Conservation (phyloP, 2,113 vertebrate species). For the Struthio camelus region DNA sequence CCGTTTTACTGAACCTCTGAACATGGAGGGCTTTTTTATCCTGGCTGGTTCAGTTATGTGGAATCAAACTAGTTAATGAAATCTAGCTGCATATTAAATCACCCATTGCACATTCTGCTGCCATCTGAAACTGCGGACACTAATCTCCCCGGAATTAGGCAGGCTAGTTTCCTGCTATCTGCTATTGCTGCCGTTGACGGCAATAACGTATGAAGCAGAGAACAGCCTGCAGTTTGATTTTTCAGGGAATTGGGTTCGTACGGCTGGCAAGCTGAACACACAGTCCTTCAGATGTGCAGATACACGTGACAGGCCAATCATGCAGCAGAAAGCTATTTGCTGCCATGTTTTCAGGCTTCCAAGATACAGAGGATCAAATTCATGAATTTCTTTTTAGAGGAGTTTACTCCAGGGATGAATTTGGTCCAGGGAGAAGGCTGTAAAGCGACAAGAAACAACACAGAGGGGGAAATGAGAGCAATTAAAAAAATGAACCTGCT, state of each 20-base stretch:
- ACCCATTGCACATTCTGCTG: neutral
- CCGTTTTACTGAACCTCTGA: neutral
- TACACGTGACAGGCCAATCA: slow-evolving; percentile 4
- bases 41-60: neutral
- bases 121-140: neutral
- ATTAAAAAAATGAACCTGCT: slow-evolving; percentile 69
- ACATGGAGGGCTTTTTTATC: neutral
- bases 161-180: neutral
- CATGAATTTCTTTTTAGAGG: neutral
- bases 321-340: slow-evolving; percentile 43
- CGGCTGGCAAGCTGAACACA: slow-evolving; percentile 14
- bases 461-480: slow-evolving; percentile 63
- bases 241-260: slow-evolving; percentile 54
- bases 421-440: slow-evolving; percentile 21
- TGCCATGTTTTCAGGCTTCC: slow-evolving; percentile 1
- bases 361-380: slow-evolving; percentile 3
- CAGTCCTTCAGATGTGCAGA: neutral
- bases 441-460: slow-evolving; percentile 36
- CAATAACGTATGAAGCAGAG: slow-evolving; percentile 20
- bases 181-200: slow-evolving; percentile 14
- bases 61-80: neutral
- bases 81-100: neutral
- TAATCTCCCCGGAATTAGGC: neutral
- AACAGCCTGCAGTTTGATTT: neutral
- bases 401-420: slow-evolving; percentile 47